Evolutionary conservation across 2,113 vertebrate species (phyloP).

Genomic region (Rattus norvegicus): DNA sequence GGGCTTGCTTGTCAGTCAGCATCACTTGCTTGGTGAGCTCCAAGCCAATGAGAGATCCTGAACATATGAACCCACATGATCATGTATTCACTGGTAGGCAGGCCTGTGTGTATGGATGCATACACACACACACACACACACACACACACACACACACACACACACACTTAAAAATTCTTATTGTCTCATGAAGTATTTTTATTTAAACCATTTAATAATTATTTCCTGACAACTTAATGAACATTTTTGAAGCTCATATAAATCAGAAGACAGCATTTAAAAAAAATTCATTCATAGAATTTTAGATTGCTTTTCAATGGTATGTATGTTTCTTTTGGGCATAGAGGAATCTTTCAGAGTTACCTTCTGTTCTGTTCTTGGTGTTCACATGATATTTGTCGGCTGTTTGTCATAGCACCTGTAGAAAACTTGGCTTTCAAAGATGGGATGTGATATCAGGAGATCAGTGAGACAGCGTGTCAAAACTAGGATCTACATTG

Average conservation of each 20-base stretch:
- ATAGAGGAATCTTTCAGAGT: background rate
- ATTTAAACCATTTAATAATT: constrained; percentile 25
- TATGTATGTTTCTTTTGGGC: background rate
- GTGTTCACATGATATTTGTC: background rate
- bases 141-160: background rate
- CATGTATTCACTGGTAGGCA: background rate
- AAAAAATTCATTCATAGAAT: background rate
- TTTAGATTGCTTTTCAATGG: background rate
- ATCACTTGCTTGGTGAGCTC: background rate
- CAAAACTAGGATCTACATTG: background rate
- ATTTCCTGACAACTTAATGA: constrained; percentile 6
- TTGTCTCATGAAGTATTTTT: background rate
- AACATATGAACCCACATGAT: background rate
- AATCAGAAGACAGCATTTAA: background rate
- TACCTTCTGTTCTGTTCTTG: background rate
- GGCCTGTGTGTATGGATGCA: background rate
- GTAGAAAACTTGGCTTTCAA: background rate
- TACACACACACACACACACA: background rate
- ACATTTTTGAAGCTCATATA: background rate
- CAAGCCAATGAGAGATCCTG: background rate
- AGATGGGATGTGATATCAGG: background rate
- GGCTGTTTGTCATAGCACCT: background rate
- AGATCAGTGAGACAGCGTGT: background rate
- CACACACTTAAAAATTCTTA: background rate
- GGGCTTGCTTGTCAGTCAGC: background rate